Conservation (phyloP, 2,113 vertebrate genomes). For the Aspiorhynchus laticeps region DNA sequence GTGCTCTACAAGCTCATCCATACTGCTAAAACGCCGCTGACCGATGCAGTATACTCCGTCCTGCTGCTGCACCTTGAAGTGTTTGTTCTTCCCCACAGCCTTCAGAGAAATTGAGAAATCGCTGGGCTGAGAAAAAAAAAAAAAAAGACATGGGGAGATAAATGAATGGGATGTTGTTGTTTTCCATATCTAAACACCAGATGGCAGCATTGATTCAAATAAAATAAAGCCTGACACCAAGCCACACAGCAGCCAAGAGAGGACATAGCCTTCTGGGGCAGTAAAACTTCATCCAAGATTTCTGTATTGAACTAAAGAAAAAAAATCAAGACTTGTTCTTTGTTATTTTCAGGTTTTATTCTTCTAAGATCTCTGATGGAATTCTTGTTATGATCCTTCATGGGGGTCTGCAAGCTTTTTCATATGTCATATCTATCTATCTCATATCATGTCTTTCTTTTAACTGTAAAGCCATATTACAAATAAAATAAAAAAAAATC, state of each 20-base stretch:
- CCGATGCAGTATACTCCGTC: conserved; percentile 94
- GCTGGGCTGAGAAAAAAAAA: conserved; percentile 84
- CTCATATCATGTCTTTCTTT: no score
- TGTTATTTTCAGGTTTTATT: not conserved
- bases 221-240: not conserved
- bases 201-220: conserved; percentile 6
- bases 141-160: conserved; percentile 21
- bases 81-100: conserved; percentile 94
- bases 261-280: not conserved
- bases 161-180: not conserved
- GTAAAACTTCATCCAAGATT: not conserved
- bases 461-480: not conserved
- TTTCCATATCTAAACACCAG: not conserved
- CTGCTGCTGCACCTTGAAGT: conserved; percentile 96
- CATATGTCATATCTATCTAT: not conserved
- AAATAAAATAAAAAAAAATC: no score
- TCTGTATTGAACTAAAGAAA: not conserved
- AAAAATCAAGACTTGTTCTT: not conserved
- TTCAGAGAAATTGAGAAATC: conserved; percentile 99
- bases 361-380: not conserved
- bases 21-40: conserved; percentile 91
- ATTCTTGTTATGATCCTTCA: not conserved
- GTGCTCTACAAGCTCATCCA: conserved; percentile 98
- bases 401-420: no score
- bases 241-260: not conserved